A percentile compares a stretch with the other conserved stretches of the same genome.
These are phyloP conservation scores for Bombyx huttoni DNA, from an alignment of 2,888 invertebrate species.

Conservation along the genomic window DNA sequence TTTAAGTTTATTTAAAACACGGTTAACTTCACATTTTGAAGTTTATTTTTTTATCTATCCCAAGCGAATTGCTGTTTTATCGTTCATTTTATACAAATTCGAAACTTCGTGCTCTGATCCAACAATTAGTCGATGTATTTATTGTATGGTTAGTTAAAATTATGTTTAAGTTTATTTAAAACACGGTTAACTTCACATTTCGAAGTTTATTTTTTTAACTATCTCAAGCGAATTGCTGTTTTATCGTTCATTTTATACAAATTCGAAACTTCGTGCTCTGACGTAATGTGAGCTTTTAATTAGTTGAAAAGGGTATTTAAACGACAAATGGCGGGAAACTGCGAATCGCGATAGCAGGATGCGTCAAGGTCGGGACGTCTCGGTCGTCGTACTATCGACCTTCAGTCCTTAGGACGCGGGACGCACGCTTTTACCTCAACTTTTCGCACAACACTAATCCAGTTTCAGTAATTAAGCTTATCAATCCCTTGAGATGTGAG, in stretches of 20 bases:
- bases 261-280: neutral
- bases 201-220: neutral
- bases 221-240: neutral
- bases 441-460: conserved; percentile 20
- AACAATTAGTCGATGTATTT: neutral
- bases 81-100: neutral
- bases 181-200: neutral
- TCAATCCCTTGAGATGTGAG: conserved; percentile 31
- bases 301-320: conserved; percentile 40
- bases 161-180: neutral
- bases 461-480: conserved; percentile 33
- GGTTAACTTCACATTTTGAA: neutral
- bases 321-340: conserved; percentile 32
- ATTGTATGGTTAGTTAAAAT: conserved; percentile 4
- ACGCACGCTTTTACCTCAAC: conserved; percentile 14
- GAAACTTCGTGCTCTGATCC: no score
- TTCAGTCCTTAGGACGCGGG: conserved; percentile 21
- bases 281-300: conserved; percentile 6
- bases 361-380: conserved; percentile 53
- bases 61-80: neutral
- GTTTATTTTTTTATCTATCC: neutral
- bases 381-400: conserved; percentile 51
- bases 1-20: neutral
- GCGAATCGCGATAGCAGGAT: conserved; percentile 39
- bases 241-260: neutral